A percentile compares a stretch with the other conserved stretches of the same genome.
phyloP scores from a whole-genome alignment of 1,140 invertebrate genomes.

The Drosophila parabipectinata region DNA sequence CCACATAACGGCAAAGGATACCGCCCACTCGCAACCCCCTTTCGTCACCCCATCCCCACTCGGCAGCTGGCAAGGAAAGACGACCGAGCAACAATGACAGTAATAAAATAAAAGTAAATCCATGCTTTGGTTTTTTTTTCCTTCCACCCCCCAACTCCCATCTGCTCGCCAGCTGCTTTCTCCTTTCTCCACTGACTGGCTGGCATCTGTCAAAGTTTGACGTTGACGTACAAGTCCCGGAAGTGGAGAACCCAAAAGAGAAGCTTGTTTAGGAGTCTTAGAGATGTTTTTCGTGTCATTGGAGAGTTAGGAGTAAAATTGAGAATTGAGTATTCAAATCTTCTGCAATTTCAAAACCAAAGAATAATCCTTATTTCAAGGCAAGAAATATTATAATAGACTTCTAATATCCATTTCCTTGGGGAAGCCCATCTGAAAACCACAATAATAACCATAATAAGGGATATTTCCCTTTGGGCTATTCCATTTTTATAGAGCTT shows the following conservation, averaged over 20 bases:
- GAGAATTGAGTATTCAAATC: too few species aligned
- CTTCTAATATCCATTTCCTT: slow-evolving; percentile 27
- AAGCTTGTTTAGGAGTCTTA: slow-evolving; percentile 60
- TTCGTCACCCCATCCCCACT: background rate
- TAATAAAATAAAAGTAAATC: slow-evolving; percentile 83
- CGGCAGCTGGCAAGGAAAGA: slow-evolving; percentile 2
- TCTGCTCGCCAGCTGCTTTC: background rate
- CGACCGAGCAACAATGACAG: slow-evolving; percentile 67
- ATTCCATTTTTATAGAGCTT: slow-evolving; percentile 39
- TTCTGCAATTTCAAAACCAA: background rate
- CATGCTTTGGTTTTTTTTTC: slow-evolving; percentile 56
- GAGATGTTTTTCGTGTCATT: slow-evolving; percentile 66
- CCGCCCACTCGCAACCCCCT: background rate
- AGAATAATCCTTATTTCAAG: background rate
- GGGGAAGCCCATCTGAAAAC: slow-evolving; percentile 34
- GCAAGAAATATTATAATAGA: slow-evolving; percentile 1
- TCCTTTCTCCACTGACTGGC: slow-evolving; percentile 9
- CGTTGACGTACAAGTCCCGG: slow-evolving; percentile 76
- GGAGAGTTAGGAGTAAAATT: slow-evolving; percentile 1
- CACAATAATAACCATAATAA: slow-evolving; percentile 32
- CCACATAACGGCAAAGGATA: slow-evolving; percentile 46
- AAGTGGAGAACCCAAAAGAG: slow-evolving; percentile 49
- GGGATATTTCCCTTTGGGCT: slow-evolving; percentile 40
- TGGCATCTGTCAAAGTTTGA: slow-evolving; percentile 75
- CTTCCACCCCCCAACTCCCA: background rate